phyloP scores from a whole-genome alignment of 2,797 vertebrate genomes.

The Salarias fasciatus region DNA sequence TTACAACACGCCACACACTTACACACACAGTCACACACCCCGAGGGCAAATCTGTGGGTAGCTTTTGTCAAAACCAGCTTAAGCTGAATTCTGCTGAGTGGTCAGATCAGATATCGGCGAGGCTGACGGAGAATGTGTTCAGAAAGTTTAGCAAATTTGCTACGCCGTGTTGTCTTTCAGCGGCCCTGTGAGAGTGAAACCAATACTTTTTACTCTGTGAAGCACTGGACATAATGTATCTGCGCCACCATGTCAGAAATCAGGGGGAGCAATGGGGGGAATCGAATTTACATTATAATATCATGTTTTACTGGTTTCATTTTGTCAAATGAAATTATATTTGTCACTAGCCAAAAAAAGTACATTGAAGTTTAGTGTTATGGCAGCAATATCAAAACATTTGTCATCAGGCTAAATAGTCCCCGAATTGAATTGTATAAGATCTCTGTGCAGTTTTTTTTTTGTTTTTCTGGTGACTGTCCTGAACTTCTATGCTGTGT shows the following conservation, averaged over 20 bases:
- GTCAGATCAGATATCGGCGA: slow-evolving; percentile 53
- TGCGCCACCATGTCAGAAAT: neutral
- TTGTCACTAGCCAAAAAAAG: slow-evolving; percentile 6
- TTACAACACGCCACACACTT: slow-evolving; percentile 36
- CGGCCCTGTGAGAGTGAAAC: slow-evolving; percentile 32
- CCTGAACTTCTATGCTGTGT: slow-evolving; percentile 42
- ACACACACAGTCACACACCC: slow-evolving; percentile 55
- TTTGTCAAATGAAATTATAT: neutral
- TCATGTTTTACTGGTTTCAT: slow-evolving; percentile 25
- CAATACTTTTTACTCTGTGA: slow-evolving; percentile 18
- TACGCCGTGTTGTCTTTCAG: slow-evolving; percentile 31
- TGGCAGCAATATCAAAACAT: slow-evolving; percentile 5
- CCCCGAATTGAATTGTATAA: slow-evolving; percentile 13
- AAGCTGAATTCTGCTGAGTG: slow-evolving; percentile 59
- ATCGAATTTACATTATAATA: neutral
- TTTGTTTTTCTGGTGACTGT: slow-evolving; percentile 4
- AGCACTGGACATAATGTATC: slow-evolving; percentile 13
- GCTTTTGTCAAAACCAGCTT: slow-evolving; percentile 57
- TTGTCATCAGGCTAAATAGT: neutral
- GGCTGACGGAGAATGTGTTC: slow-evolving; percentile 25
- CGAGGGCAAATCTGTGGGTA: slow-evolving; percentile 45
- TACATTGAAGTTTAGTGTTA: slow-evolving; percentile 2
- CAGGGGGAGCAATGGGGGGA: no score
- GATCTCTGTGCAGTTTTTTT: slow-evolving; percentile 19
- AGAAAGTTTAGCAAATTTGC: slow-evolving; percentile 22